Percentiles rank a stretch among this genome's conserved stretches.
Evolutionary conservation across 2,113 vertebrate species (phyloP).

Genomic region (Tenebrosternarchus preto): DNA sequence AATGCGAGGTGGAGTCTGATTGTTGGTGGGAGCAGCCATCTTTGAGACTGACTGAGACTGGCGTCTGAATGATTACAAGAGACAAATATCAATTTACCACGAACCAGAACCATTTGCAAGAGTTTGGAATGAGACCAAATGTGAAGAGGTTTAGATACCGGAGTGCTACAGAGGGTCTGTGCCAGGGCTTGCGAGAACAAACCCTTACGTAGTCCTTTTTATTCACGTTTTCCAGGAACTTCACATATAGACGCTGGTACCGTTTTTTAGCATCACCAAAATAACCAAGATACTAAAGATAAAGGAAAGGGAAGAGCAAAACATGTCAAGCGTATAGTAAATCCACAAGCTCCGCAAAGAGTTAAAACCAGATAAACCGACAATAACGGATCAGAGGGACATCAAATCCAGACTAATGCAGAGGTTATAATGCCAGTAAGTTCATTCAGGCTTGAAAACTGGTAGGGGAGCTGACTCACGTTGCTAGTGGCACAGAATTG

Average conservation of each 20-base stretch:
- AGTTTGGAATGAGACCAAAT: neutral
- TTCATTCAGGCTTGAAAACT: too few species aligned
- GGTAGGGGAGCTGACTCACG: slow-evolving; percentile 70
- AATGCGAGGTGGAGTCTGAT: slow-evolving; percentile 62
- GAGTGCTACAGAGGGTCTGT: slow-evolving; percentile 79
- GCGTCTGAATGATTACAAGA: slow-evolving; percentile 57
- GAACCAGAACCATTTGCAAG: neutral
- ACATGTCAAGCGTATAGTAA: neutral
- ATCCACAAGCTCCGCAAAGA: neutral
- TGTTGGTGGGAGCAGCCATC: slow-evolving; percentile 65
- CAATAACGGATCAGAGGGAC: neutral
- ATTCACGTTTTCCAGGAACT: slow-evolving; percentile 92
- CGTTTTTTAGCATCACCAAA: slow-evolving; percentile 90
- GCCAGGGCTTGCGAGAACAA: slow-evolving; percentile 87
- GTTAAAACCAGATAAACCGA: neutral
- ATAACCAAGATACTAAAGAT: slow-evolving; percentile 74
- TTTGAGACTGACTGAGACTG: slow-evolving; percentile 65
- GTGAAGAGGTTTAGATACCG: slow-evolving; percentile 68
- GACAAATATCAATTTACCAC: too few species aligned
- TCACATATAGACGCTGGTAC: slow-evolving; percentile 90
- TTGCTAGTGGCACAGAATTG: slow-evolving; percentile 94
- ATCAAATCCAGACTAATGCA: neutral
- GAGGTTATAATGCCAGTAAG: neutral
- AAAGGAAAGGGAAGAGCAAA: slow-evolving; percentile 23
- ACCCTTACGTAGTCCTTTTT: slow-evolving; percentile 93